Evolutionary conservation across 2,113 vertebrate species (phyloP), one percentile per base, ranked within the genome.

Genomic region (Brachyhypopomus occidentalis): DNA sequence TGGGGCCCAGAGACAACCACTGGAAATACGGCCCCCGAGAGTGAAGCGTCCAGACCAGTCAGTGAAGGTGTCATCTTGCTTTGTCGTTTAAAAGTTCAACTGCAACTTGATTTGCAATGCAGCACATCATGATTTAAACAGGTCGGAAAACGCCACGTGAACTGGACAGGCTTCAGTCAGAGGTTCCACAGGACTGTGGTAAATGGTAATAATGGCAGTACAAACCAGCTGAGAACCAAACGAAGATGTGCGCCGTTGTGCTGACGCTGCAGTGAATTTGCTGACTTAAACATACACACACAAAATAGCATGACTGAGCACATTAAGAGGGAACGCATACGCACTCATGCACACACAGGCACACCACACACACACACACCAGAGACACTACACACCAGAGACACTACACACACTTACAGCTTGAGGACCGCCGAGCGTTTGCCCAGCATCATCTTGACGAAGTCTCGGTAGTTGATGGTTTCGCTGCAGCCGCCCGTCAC

Each of bases 381-480:
- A n/a, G n/a, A n/a, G n/a, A n/a, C n/a, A n/a, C n/a, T n/a, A n/a
- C n/a, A n/a, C n/a, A n/a, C n/a, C n/a, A n/a, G n/a, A n/a, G n/a
- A n/a, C n/a, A n/a, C n/a, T n/a, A 66, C 3, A 5, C 70, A 78
- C 20, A 81, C 98, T 98, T 91, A 99, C 98, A 99, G 92, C 87
- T 98, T 98, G 22, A 98, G 95, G 71, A 99, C 96, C 0, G 96
- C 96, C 0, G 97, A 99, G 7, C 97, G 94, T 55, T 98, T 99
- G 36, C 98, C 97, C 77, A 99, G 93, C 97, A 99, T 98, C 95
- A 99, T 92, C 27, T 96, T 97, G 80, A 99, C 96, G 16, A 99
- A 99, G 92, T 99, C 96, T 77, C 96, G 90, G 92, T 99, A 99
- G 2, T 96, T 94, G 90, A 99, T 98, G 76, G 96, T 95, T 85